A percentile compares a stretch with the other conserved stretches of the same genome.
These are phyloP conservation scores for Noctuana brunneofusca DNA, from an alignment of 2,888 invertebrate genomes.

Conservation along the genomic window DNA sequence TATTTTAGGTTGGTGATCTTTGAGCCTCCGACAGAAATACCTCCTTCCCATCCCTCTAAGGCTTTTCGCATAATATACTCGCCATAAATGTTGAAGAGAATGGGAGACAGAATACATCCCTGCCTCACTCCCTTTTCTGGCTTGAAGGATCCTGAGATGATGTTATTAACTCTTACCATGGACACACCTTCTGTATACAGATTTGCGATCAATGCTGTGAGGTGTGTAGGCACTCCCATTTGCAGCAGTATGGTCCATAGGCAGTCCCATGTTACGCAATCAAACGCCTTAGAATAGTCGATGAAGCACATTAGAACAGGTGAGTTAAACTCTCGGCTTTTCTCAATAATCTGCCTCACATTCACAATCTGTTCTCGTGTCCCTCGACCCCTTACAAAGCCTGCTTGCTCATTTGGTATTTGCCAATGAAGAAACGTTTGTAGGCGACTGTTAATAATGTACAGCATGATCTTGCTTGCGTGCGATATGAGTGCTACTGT, in stretches of 20 bases:
- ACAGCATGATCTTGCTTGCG: not conserved
- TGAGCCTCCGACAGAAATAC: slow-evolving; percentile 3
- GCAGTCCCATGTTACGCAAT: slow-evolving; percentile 15
- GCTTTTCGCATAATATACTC: slow-evolving; percentile 21
- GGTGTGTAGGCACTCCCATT: not conserved
- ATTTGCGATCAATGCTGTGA: not conserved
- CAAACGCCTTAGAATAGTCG: slow-evolving; percentile 17
- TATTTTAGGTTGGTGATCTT: slow-evolving; percentile 10
- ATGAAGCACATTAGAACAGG: not conserved
- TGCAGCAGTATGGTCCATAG: slow-evolving; percentile 1
- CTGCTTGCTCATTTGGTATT: not conserved
- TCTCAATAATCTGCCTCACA: not conserved
- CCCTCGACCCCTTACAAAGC: not conserved
- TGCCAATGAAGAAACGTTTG: not conserved
- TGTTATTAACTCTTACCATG: not conserved
- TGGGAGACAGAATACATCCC: slow-evolving; percentile 18
- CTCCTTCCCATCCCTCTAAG: slow-evolving; percentile 14
- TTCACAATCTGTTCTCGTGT: not conserved
- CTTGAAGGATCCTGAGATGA: not conserved
- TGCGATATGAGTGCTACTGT: not conserved
- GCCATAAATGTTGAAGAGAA: slow-evolving; percentile 7
- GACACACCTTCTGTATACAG: not conserved
- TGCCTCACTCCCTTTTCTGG: slow-evolving; percentile 7
- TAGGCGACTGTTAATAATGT: not conserved
- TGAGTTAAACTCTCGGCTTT: not conserved